phyloP scores from a whole-genome alignment of 2,888 invertebrate genomes.

The Acronicta aceris region DNA sequence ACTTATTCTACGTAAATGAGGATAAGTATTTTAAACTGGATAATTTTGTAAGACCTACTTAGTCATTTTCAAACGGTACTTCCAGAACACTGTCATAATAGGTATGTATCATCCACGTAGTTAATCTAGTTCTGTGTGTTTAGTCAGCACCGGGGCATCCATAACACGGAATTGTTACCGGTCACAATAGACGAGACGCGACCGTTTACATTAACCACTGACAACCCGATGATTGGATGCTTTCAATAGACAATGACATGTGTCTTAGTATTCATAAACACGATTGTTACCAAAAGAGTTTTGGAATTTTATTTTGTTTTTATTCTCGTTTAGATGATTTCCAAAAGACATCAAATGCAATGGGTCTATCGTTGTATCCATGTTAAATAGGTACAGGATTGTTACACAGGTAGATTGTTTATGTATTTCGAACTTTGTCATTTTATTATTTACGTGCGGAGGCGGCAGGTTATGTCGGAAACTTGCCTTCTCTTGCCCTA shows the following conservation, averaged over 20 bases:
- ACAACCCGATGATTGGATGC: slow-evolving; percentile 73
- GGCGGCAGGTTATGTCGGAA: too few species aligned
- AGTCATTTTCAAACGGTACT: too few species aligned
- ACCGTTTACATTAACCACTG: slow-evolving; percentile 72
- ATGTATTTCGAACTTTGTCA: neutral
- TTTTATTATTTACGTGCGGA: too few species aligned
- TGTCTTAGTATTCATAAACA: slow-evolving; percentile 65
- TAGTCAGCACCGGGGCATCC: slow-evolving; percentile 79
- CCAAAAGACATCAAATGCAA: slow-evolving; percentile 36
- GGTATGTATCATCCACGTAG: slow-evolving; percentile 4
- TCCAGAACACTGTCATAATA: neutral
- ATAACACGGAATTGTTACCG: slow-evolving; percentile 82
- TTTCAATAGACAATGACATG: slow-evolving; percentile 78
- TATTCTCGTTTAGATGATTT: slow-evolving; percentile 43
- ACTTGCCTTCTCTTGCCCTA: too few species aligned
- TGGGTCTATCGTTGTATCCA: slow-evolving; percentile 17
- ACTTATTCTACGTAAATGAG: too few species aligned
- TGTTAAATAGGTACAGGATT: neutral
- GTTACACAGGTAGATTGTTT: neutral
- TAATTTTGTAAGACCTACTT: too few species aligned
- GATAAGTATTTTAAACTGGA: too few species aligned
- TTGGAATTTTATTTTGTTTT: slow-evolving; percentile 47
- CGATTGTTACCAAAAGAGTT: slow-evolving; percentile 59
- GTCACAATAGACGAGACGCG: slow-evolving; percentile 75
- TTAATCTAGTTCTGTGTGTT: slow-evolving; percentile 52